These are phyloP conservation scores for Tachysurus vachellii DNA, from an alignment of 2,113 vertebrate species.

Conservation along the genomic window DNA sequence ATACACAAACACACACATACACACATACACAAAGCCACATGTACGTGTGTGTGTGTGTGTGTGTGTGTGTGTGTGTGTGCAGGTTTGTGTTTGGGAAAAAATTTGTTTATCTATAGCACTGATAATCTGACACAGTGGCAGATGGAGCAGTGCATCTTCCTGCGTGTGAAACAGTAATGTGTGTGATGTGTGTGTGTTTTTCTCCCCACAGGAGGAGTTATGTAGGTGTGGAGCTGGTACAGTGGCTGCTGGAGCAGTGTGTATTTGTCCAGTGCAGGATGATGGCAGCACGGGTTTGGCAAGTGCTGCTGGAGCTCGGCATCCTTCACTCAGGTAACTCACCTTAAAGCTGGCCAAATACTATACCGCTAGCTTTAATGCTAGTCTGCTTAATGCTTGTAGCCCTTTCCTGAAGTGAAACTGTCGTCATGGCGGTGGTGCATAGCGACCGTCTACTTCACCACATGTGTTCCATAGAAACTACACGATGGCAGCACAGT, in stretches of 20 bases:
- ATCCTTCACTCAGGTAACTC: conserved; percentile 88
- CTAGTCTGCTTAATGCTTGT: background rate
- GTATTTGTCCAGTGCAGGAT: conserved; percentile 88
- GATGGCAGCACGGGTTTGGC: conserved; percentile 88
- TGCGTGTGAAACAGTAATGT: conserved; percentile 4
- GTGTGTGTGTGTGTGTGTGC: conserved; percentile 31
- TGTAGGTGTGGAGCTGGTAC: conserved; percentile 91
- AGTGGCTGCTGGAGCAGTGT: conserved; percentile 94
- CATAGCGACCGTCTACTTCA: background rate
- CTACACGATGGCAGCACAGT: background rate
- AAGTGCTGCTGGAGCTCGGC: conserved; percentile 93
- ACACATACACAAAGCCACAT: background rate
- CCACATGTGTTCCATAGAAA: background rate
- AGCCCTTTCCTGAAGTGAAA: background rate
- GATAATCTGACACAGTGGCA: background rate
- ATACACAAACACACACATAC: background rate
- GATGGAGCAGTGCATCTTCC: background rate
- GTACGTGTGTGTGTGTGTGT: conserved; percentile 7
- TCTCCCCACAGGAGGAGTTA: conserved; percentile 84
- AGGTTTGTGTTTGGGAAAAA: background rate
- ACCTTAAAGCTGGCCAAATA: background rate
- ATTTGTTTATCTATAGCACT: background rate
- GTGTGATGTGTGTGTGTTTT: conserved; percentile 47
- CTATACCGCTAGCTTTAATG: background rate
- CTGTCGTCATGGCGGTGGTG: background rate